Evolutionary conservation across 2,888 invertebrate species (phyloP).

Genomic region (Drosophila hamatofila): DNA sequence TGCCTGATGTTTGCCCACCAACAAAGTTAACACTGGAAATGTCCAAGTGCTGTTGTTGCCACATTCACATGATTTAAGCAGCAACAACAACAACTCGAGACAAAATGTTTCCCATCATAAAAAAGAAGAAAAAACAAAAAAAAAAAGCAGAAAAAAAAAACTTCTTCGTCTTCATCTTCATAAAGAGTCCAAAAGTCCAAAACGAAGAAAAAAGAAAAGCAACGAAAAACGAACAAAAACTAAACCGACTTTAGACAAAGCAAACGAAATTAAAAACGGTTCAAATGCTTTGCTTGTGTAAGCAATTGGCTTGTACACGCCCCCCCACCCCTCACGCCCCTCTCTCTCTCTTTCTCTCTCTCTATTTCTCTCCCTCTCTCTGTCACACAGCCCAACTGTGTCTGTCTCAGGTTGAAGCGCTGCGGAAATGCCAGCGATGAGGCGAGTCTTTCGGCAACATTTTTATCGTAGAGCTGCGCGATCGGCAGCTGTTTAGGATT

Average conservation of each 20-base stretch:
- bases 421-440: constrained; percentile 51
- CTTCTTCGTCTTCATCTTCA: constrained; percentile 46
- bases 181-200: constrained; percentile 62
- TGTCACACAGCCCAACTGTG: too few relatives aligned
- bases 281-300: constrained; percentile 72
- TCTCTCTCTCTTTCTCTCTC: too few relatives aligned
- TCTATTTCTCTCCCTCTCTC: too few relatives aligned
- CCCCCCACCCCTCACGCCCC: neutral
- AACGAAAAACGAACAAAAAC: constrained; percentile 31
- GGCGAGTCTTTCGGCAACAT: neutral
- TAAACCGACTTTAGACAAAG: constrained; percentile 66
- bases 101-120: constrained; percentile 78
- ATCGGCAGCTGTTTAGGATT: constrained; percentile 18
- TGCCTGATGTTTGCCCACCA: constrained; percentile 74
- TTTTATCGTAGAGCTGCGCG: constrained; percentile 10
- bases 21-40: constrained; percentile 74
- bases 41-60: constrained; percentile 71
- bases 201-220: constrained; percentile 34
- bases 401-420: neutral
- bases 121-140: constrained; percentile 34
- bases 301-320: constrained; percentile 58
- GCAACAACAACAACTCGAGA: constrained; percentile 48
- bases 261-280: constrained; percentile 79
- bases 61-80: constrained; percentile 78
- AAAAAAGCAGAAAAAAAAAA: constrained; percentile 47